phyloP scores from a whole-genome alignment of 2,113 vertebrate species.

The Gallinago paraguaiae region DNA sequence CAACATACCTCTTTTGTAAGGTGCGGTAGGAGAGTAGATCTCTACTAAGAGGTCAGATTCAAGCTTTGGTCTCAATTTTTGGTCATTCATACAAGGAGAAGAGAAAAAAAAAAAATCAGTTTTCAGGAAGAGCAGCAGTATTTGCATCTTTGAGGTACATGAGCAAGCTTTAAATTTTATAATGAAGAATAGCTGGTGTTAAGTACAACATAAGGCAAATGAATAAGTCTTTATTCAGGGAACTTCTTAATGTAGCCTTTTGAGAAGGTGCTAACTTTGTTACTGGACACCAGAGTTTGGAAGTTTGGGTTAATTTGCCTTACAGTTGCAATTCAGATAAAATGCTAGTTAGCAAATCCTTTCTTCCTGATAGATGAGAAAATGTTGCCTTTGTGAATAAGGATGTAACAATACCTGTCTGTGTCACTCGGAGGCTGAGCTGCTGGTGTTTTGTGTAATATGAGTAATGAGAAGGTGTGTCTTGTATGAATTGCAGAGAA shows the following conservation, averaged over 20 bases:
- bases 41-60: background rate
- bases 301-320: background rate
- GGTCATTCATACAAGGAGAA: background rate
- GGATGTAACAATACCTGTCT: background rate
- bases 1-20: rapidly evolving
- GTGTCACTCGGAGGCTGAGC: background rate
- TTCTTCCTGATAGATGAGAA: background rate
- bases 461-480: background rate
- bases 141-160: background rate
- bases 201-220: background rate
- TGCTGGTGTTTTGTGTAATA: background rate
- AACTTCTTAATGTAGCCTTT: background rate
- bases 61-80: background rate
- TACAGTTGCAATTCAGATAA: background rate
- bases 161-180: background rate
- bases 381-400: background rate
- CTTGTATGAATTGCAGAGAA: background rate
- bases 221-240: background rate
- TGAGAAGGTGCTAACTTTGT: background rate
- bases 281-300: background rate
- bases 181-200: background rate
- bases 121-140: background rate
- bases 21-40: background rate
- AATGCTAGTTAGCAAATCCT: background rate
- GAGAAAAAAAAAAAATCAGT: background rate